These are phyloP conservation scores for Malacoctenus gilli DNA, from an alignment of 2,797 vertebrate genomes.

Conservation along the genomic window DNA sequence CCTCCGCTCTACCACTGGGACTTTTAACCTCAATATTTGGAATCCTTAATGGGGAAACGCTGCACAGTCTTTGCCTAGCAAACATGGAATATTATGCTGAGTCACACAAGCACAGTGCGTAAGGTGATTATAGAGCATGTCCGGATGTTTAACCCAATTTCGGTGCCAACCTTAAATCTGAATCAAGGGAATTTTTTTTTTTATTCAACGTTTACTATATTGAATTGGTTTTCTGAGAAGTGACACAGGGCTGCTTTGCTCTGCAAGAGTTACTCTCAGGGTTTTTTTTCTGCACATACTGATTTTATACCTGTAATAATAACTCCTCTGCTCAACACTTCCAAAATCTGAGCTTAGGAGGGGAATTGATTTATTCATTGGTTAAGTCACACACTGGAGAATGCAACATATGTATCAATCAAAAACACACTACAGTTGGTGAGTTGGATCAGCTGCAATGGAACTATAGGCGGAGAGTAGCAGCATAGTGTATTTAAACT, in stretches of 20 bases:
- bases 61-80: conserved; percentile 2
- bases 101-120: background rate
- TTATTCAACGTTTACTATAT: background rate
- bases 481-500: no score
- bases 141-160: conserved; percentile 2
- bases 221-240: background rate
- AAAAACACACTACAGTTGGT: no score
- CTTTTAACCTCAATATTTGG: conserved; percentile 35
- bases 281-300: no score
- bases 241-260: no score
- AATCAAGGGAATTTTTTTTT: background rate
- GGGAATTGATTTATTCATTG: no score
- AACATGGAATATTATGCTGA: conserved; percentile 3
- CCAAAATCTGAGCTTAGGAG: background rate
- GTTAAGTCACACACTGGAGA: no score
- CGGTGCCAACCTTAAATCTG: background rate
- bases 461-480: no score
- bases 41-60: conserved; percentile 20
- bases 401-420: no score
- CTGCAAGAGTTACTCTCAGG: no score
- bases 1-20: conserved; percentile 8
- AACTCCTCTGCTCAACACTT: no score
- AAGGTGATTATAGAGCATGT: background rate
- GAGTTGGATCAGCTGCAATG: no score
- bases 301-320: no score